phyloP scores from a whole-genome alignment of 1,140 invertebrate species.

The Lordiphosa stackelbergi region DNA sequence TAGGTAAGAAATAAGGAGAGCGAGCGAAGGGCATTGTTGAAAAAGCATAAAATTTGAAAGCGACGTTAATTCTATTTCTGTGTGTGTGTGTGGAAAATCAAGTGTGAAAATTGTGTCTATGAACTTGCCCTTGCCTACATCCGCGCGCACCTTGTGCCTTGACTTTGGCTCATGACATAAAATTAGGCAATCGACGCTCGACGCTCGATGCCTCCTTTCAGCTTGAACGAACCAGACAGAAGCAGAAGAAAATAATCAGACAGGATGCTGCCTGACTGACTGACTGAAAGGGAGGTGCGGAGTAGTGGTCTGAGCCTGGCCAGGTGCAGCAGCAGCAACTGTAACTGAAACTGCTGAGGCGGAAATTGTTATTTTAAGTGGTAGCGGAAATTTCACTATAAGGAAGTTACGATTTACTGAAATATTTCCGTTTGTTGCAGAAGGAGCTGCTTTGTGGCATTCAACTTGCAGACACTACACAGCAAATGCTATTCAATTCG shows the following conservation, averaged over 20 bases:
- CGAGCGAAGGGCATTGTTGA: slow-evolving; percentile 1
- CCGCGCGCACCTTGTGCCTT: slow-evolving; percentile 7
- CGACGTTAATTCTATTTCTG: slow-evolving; percentile 56
- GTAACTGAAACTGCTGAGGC: slow-evolving; percentile 37
- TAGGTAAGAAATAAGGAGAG: background rate
- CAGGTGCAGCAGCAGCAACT: slow-evolving; percentile 37
- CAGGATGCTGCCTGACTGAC: slow-evolving; percentile 23
- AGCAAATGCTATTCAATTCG: background rate
- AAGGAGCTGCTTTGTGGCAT: slow-evolving; percentile 3
- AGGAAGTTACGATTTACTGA: slow-evolving; percentile 71
- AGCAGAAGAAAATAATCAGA: slow-evolving; percentile 32
- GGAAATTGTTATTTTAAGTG: slow-evolving; percentile 74
- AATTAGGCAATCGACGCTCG: slow-evolving; percentile 57
- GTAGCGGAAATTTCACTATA: slow-evolving; percentile 65
- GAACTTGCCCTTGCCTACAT: slow-evolving; percentile 20
- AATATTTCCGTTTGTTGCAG: slow-evolving; percentile 53
- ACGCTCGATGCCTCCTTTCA: slow-evolving; percentile 37
- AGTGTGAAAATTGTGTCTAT: slow-evolving; percentile 65
- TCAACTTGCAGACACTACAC: background rate
- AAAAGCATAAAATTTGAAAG: slow-evolving; percentile 67
- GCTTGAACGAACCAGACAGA: slow-evolving; percentile 33
- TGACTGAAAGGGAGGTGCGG: background rate
- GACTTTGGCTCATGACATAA: slow-evolving; percentile 32
- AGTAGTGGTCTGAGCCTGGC: slow-evolving; percentile 9
- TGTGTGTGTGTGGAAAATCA: slow-evolving; percentile 39